Conservation (phyloP, 1,140 invertebrate species). For the Nylanderia fulva region DNA sequence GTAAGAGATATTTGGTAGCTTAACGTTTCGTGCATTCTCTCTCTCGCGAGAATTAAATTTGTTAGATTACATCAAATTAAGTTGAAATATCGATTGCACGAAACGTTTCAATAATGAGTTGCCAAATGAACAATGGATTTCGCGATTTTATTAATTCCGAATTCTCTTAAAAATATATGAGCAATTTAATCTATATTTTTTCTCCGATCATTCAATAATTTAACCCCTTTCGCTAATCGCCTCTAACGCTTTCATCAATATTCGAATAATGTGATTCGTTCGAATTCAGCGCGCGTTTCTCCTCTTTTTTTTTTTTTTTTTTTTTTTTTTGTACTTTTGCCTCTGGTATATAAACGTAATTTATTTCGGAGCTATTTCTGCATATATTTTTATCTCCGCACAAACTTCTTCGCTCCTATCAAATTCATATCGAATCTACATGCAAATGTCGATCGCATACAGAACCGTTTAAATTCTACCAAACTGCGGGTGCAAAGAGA, state of each 20-base stretch:
- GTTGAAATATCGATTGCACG: slow-evolving; percentile 35
- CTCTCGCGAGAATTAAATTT: neutral
- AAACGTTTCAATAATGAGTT: slow-evolving; percentile 26
- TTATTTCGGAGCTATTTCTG: neutral
- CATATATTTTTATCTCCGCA: neutral
- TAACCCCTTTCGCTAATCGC: neutral
- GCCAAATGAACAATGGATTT: neutral
- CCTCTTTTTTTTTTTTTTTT: too few relatives aligned
- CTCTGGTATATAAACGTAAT: neutral
- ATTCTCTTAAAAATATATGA: slow-evolving; percentile 17
- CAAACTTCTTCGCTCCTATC: neutral
- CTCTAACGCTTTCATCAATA: slow-evolving; percentile 3
- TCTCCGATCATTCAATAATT: neutral
- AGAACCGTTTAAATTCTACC: neutral
- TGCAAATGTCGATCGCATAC: neutral
- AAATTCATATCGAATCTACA: neutral
- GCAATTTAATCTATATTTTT: slow-evolving; percentile 11
- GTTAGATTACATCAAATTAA: slow-evolving; percentile 19
- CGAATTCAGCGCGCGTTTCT: neutral
- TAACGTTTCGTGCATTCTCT: neutral
- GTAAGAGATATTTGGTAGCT: slow-evolving; percentile 7
- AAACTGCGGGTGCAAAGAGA: neutral
- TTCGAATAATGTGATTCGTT: neutral
- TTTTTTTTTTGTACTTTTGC: too few relatives aligned
- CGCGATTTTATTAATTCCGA: slow-evolving; percentile 6